A percentile compares a stretch with the other conserved stretches of the same genome.
These are phyloP conservation scores for Stictonetta naevosa DNA, from an alignment of 2,113 vertebrate genomes.

Conservation along the genomic window DNA sequence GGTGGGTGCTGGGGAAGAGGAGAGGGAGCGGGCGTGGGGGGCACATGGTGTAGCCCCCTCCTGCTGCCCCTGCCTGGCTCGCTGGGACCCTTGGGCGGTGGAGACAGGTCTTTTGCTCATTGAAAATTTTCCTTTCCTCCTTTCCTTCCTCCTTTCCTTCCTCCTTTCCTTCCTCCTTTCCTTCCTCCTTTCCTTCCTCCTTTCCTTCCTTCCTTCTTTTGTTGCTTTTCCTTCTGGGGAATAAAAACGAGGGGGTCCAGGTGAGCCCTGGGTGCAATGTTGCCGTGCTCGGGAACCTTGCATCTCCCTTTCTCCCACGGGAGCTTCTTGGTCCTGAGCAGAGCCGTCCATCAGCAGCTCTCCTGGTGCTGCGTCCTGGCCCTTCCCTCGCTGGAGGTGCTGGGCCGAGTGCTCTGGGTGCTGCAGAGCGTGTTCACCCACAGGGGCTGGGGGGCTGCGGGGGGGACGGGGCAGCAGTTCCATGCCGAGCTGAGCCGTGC, in stretches of 20 bases:
- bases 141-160: too few relatives aligned
- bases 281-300: not conserved
- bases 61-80: not conserved
- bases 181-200: too few relatives aligned
- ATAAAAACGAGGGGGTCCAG: not conserved
- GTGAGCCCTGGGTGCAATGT: not conserved
- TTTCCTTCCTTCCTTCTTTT: not conserved
- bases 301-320: not conserved
- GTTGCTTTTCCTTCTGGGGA: not conserved
- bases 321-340: not conserved
- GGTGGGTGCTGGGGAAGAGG: not conserved
- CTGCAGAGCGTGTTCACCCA: rapidly evolving
- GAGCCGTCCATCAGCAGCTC: not conserved
- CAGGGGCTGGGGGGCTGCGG: rapidly evolving
- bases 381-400: not conserved
- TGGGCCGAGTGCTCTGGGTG: not conserved
- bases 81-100: not conserved
- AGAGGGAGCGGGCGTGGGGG: rapidly evolving
- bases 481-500: not conserved
- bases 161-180: not conserved
- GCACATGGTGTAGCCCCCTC: not conserved
- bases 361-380: not conserved
- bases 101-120: not conserved
- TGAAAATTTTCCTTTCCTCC: not conserved
- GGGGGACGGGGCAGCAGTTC: not conserved